These are phyloP conservation scores for Notoglanidium macrostoma DNA, from an alignment of 2,797 vertebrate genomes.

Conservation along the genomic window DNA sequence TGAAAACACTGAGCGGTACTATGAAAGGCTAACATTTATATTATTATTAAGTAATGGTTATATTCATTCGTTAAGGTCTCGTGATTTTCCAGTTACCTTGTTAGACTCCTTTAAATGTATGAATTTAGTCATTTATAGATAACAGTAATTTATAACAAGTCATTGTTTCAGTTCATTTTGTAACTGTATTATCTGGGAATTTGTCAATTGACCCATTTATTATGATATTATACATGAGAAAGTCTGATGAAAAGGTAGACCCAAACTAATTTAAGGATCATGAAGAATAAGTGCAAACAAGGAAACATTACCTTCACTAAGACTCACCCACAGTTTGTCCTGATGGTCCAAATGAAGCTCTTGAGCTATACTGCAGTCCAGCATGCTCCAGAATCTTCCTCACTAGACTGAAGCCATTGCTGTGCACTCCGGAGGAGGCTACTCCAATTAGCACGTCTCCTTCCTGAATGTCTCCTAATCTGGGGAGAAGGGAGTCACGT, in stretches of 20 bases:
- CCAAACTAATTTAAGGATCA: not conserved
- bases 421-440: slow-evolving; percentile 92
- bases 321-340: slow-evolving; percentile 82
- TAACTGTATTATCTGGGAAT: not conserved
- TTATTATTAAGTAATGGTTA: too few relatives aligned
- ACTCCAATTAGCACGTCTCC: slow-evolving; percentile 87
- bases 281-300: not conserved
- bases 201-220: not conserved
- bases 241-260: not conserved
- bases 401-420: slow-evolving; percentile 96
- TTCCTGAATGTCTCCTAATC: slow-evolving; percentile 77
- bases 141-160: not conserved
- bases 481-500: slow-evolving; percentile 81
- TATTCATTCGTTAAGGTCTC: too few relatives aligned
- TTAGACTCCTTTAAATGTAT: too few relatives aligned
- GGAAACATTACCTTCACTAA: not conserved
- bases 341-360: slow-evolving; percentile 70
- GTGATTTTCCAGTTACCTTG: too few relatives aligned
- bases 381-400: slow-evolving; percentile 84
- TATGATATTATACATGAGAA: not conserved
- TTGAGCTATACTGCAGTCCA: slow-evolving; percentile 76
- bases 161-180: not conserved
- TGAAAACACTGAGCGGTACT: too few relatives aligned
- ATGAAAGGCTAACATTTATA: too few relatives aligned
- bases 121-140: too few relatives aligned